Conservation (phyloP, 2,113 vertebrate species). For the Regulus satrapa region DNA sequence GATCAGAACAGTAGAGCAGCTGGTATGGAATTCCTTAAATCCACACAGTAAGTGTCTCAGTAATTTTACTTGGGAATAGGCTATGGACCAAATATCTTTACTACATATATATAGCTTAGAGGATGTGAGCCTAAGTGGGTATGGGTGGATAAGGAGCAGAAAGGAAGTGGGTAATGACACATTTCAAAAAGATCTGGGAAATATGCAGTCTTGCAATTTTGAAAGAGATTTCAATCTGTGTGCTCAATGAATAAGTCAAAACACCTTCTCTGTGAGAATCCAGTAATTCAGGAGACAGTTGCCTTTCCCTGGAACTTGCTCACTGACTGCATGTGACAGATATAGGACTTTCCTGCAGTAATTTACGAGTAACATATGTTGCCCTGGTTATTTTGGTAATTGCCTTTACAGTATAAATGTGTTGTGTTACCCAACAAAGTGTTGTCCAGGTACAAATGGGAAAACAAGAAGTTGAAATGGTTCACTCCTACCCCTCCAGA, state of each 20-base stretch:
- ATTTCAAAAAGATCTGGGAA: background rate
- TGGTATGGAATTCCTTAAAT: background rate
- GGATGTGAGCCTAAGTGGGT: background rate
- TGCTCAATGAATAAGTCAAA: background rate
- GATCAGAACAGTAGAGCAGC: background rate
- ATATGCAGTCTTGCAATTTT: background rate
- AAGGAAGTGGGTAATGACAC: background rate
- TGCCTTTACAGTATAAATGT: background rate
- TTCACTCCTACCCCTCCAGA: background rate
- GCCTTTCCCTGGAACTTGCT: background rate
- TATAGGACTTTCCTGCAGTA: constrained; percentile 1
- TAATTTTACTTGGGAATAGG: background rate
- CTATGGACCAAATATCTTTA: background rate
- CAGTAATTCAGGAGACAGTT: background rate
- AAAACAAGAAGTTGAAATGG: background rate
- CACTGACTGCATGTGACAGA: background rate
- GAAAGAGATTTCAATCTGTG: background rate
- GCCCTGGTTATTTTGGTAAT: background rate
- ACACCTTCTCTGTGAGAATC: background rate
- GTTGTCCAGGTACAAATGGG: background rate
- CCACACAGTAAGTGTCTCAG: background rate
- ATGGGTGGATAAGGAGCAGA: background rate
- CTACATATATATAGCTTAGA: background rate
- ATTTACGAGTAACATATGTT: constrained; percentile 41
- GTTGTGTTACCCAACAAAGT: background rate